phyloP scores from a whole-genome alignment of 1,140 invertebrate species.

The Triops longicaudatus region DNA sequence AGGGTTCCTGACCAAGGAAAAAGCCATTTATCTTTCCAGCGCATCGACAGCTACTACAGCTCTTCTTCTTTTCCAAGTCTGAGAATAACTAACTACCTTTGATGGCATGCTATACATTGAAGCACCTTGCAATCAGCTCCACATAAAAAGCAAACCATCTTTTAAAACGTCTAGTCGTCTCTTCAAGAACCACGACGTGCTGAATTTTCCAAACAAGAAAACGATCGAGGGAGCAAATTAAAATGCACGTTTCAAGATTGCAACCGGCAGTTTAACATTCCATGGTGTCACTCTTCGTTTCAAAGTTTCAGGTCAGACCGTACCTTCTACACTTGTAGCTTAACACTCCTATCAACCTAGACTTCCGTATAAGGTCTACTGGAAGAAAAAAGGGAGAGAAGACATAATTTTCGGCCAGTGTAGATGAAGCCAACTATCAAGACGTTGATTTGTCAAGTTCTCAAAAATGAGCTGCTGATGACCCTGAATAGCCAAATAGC shows the following conservation, averaged over 20 bases:
- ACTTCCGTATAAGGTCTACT: not conserved
- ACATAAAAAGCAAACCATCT: not conserved
- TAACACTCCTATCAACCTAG: too few relatives aligned
- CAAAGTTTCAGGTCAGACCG: not conserved
- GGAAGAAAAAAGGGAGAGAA: not conserved
- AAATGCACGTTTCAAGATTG: not conserved
- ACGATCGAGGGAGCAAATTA: not conserved
- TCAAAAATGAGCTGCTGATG: not conserved
- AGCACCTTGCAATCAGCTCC: not conserved
- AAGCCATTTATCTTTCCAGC: slow-evolving; percentile 9
- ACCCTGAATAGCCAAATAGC: not conserved
- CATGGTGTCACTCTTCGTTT: not conserved
- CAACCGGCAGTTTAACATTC: not conserved
- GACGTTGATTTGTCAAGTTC: not conserved
- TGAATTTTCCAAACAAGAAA: not conserved
- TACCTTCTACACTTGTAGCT: too few relatives aligned
- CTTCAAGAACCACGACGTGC: not conserved
- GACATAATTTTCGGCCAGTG: not conserved
- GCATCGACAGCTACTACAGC: slow-evolving; percentile 3
- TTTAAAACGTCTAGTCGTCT: not conserved
- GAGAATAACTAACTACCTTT: not conserved
- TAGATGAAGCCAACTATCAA: not conserved
- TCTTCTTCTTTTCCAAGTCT: not conserved
- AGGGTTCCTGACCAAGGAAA: not conserved
- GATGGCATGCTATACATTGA: not conserved